Percentiles rank a stretch among this genome's conserved stretches.
phyloP scores from a whole-genome alignment of 2,113 vertebrate genomes.

The Proterorhinus semilunaris region DNA sequence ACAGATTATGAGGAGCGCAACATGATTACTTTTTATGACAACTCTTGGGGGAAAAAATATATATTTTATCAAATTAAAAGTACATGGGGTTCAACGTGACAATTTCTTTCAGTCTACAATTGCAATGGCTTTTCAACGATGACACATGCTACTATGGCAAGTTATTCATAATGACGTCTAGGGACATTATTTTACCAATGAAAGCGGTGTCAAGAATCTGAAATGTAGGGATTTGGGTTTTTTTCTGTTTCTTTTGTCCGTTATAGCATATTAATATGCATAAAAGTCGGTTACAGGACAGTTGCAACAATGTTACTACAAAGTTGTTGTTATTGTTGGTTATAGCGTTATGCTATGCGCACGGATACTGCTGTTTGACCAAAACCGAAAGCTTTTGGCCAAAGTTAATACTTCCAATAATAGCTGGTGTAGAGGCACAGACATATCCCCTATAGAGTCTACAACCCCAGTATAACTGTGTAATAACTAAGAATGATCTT shows the following conservation, averaged over 20 bases:
- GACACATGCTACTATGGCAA: background rate
- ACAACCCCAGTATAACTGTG: background rate
- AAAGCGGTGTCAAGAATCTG: no score
- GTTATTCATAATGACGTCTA: background rate
- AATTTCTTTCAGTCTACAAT: no score
- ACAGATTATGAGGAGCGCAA: constrained; percentile 2
- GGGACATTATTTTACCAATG: background rate
- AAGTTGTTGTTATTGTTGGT: background rate
- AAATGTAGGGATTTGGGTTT: no score
- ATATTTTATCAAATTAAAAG: no score
- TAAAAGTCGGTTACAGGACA: background rate
- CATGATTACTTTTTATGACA: background rate
- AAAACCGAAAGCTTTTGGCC: background rate
- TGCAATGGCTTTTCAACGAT: background rate
- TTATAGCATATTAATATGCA: background rate
- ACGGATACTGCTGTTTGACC: background rate
- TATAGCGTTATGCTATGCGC: background rate
- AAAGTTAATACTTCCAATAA: background rate
- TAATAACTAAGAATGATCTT: background rate
- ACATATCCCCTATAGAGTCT: background rate
- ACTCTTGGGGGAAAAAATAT: no score
- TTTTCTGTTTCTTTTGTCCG: no score
- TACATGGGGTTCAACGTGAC: no score
- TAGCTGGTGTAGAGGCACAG: background rate
- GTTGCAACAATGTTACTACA: background rate